Conservation (phyloP, 2,888 invertebrate species). For the Pecten maximus region DNA sequence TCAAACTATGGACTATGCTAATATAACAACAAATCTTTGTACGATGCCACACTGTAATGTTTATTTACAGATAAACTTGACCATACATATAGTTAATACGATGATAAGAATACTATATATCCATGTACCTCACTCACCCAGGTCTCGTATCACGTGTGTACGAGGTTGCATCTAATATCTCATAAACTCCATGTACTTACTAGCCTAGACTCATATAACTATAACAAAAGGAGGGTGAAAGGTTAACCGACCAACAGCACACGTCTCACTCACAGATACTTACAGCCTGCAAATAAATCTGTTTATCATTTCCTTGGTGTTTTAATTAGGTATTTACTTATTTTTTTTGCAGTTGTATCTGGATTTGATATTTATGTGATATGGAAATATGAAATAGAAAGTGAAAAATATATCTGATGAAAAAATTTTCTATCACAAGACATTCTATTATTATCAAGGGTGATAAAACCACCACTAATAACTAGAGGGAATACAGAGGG, state of each 20-base stretch:
- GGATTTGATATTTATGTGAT: background rate
- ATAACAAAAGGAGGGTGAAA: background rate
- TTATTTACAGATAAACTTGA: conserved; percentile 27
- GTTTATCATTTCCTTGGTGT: background rate
- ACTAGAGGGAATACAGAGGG: background rate
- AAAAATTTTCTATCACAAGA: background rate
- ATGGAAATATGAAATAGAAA: background rate
- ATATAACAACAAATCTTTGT: background rate
- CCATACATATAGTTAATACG: conserved; percentile 3
- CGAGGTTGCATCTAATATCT: background rate
- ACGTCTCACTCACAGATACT: background rate
- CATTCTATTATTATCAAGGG: background rate
- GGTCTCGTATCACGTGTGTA: background rate
- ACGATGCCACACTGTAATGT: conserved; percentile 30
- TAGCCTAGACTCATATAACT: background rate
- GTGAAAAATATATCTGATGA: conserved; percentile 8
- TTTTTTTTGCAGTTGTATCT: background rate
- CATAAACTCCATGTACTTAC: background rate
- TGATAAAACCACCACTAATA: background rate
- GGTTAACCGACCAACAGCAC: background rate
- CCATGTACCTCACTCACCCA: background rate
- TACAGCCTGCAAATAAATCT: background rate
- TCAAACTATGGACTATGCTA: too few relatives aligned
- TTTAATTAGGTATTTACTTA: background rate
- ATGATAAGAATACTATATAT: conserved; percentile 13